phyloP scores from a whole-genome alignment of 2,888 invertebrate genomes.

The Mesochorus sp. region DNA sequence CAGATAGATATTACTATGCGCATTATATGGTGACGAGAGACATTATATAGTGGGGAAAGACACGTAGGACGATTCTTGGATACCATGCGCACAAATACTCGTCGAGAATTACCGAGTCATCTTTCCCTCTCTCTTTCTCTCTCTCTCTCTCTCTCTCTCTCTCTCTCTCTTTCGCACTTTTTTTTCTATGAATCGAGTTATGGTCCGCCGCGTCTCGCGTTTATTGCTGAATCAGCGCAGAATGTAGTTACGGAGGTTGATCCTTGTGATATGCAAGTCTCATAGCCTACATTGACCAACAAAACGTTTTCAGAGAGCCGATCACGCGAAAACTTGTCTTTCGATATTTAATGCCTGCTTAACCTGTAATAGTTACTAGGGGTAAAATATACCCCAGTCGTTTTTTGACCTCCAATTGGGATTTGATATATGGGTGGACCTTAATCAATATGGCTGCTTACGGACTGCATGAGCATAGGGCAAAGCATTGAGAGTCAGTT shows the following conservation, averaged over 20 bases:
- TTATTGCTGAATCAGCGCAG: constrained; percentile 52
- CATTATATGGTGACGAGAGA: too few species aligned
- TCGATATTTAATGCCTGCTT: neutral
- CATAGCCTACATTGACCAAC: neutral
- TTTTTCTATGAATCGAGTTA: constrained; percentile 3
- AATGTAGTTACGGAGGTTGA: constrained; percentile 45
- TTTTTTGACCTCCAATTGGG: too few species aligned
- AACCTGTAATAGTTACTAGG: neutral
- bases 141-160: neutral
- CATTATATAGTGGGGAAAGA: neutral
- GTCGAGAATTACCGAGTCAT: neutral
- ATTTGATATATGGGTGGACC: too few species aligned
- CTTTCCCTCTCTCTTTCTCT: neutral
- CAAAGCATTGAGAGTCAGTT: neutral
- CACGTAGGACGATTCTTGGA: constrained; percentile 15
- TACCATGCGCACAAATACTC: neutral
- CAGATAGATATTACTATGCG: too few species aligned
- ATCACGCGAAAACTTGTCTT: neutral
- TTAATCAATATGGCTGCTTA: too few species aligned
- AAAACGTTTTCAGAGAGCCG: neutral
- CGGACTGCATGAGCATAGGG: too few species aligned
- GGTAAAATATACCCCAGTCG: neutral
- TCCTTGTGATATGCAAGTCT: constrained; percentile 29
- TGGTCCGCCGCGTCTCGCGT: constrained; percentile 36
- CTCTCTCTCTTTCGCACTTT: neutral